Percentiles rank a stretch among this genome's conserved stretches.
These are phyloP conservation scores for Sesamia nonagrioides DNA, from an alignment of 1,140 invertebrate genomes.

Conservation along the genomic window DNA sequence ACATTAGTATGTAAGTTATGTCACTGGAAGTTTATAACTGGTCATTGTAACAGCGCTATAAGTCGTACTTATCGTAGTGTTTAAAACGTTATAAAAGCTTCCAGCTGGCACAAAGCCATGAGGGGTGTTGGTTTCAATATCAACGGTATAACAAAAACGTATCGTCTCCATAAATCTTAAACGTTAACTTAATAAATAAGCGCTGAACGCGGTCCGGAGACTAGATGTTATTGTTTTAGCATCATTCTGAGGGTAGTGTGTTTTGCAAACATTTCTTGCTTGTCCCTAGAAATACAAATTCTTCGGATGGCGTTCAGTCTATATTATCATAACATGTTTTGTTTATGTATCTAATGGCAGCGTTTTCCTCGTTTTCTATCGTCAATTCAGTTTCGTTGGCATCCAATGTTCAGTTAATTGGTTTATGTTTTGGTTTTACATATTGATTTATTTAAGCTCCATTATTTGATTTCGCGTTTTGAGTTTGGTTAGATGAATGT, in stretches of 20 bases:
- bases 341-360: slow-evolving; percentile 81
- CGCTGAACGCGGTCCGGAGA: slow-evolving; percentile 68
- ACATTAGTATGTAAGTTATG: slow-evolving; percentile 76
- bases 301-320: slow-evolving; percentile 80
- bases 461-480: slow-evolving; percentile 53
- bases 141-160: slow-evolving; percentile 80
- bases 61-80: slow-evolving; percentile 42
- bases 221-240: slow-evolving; percentile 78
- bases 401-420: slow-evolving; percentile 69
- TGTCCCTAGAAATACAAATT: slow-evolving; percentile 69
- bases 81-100: slow-evolving; percentile 68
- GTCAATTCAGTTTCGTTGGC: slow-evolving; percentile 63
- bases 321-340: slow-evolving; percentile 85
- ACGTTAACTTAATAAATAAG: slow-evolving; percentile 75
- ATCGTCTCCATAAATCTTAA: slow-evolving; percentile 84
- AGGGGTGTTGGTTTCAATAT: slow-evolving; percentile 86
- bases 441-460: slow-evolving; percentile 54
- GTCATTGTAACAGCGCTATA: slow-evolving; percentile 51
- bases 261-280: slow-evolving; percentile 84
- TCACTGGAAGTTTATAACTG: slow-evolving; percentile 79
- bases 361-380: slow-evolving; percentile 73
- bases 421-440: slow-evolving; percentile 64
- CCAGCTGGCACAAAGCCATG: slow-evolving; percentile 83
- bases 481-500: slow-evolving; percentile 26
- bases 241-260: slow-evolving; percentile 75